phyloP scores from a whole-genome alignment of 2,888 invertebrate genomes.

The Aspidiotus rigidus region DNA sequence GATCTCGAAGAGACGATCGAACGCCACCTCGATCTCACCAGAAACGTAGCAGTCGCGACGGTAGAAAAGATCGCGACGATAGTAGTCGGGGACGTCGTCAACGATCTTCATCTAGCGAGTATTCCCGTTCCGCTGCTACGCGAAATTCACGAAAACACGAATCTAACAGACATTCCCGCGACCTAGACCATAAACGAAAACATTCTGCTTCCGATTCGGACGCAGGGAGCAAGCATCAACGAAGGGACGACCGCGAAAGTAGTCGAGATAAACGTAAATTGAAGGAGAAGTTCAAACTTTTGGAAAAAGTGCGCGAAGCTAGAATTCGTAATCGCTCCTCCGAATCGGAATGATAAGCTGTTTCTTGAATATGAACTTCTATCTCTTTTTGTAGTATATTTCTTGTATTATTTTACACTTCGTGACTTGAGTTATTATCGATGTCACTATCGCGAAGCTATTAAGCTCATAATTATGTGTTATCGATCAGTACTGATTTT shows the following conservation, averaged over 20 bases:
- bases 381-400: too few relatives aligned
- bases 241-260: not conserved
- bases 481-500: too few relatives aligned
- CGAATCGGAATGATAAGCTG: not conserved
- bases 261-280: constrained; percentile 20
- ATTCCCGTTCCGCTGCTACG: not conserved
- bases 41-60: constrained; percentile 10
- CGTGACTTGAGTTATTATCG: too few relatives aligned
- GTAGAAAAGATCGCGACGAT: not conserved
- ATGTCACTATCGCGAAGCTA: too few relatives aligned
- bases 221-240: not conserved
- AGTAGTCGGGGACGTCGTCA: not conserved
- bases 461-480: too few relatives aligned
- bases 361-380: too few relatives aligned
- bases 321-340: constrained; percentile 6
- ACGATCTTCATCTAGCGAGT: constrained; percentile 14
- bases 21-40: not conserved
- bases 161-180: not conserved
- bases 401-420: too few relatives aligned
- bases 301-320: constrained; percentile 18
- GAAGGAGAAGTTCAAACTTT: constrained; percentile 11
- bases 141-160: constrained; percentile 7
- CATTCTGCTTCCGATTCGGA: constrained; percentile 15
- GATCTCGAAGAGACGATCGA: constrained; percentile 15
- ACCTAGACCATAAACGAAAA: constrained; percentile 12